phyloP scores from a whole-genome alignment of 1,140 invertebrate species.

The Aphaenogaster floridana region DNA sequence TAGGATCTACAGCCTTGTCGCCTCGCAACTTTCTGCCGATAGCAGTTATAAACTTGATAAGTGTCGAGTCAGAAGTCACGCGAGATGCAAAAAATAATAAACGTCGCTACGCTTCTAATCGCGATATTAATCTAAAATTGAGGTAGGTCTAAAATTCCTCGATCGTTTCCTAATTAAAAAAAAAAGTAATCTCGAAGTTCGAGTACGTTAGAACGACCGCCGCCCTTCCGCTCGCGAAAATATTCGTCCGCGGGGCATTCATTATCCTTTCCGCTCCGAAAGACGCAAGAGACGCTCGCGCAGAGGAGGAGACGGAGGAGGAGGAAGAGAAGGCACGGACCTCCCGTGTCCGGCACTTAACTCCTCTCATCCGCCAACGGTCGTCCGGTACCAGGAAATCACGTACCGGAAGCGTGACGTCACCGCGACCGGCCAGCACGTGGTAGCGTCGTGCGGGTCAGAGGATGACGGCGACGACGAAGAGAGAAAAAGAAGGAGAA shows the following conservation, averaged over 20 bases:
- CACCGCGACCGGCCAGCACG: slow-evolving; percentile 70
- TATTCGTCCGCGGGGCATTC: slow-evolving; percentile 1
- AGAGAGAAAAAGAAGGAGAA: not conserved
- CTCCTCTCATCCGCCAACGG: slow-evolving; percentile 78
- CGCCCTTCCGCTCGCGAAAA: not conserved
- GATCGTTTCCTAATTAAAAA: not conserved
- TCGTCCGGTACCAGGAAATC: slow-evolving; percentile 78
- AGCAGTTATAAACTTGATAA: slow-evolving; percentile 38
- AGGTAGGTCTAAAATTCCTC: not conserved
- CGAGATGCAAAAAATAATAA: not conserved
- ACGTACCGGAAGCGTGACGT: slow-evolving; percentile 76
- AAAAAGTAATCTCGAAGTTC: not conserved
- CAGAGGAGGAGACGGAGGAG: slow-evolving; percentile 26
- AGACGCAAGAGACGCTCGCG: slow-evolving; percentile 51
- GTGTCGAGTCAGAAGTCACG: slow-evolving; percentile 24
- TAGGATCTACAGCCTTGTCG: slow-evolving; percentile 1
- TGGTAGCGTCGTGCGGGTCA: slow-evolving; percentile 58
- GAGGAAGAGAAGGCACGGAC: slow-evolving; percentile 45
- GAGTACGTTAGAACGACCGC: slow-evolving; percentile 1
- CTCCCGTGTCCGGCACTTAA: slow-evolving; percentile 75
- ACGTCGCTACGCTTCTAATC: not conserved
- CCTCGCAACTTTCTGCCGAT: slow-evolving; percentile 17
- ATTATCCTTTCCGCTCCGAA: slow-evolving; percentile 63
- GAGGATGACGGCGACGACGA: slow-evolving; percentile 29
- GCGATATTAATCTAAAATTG: slow-evolving; percentile 22